These are phyloP conservation scores for Wasmannia auropunctata DNA, from an alignment of 1,140 invertebrate species.

Conservation along the genomic window DNA sequence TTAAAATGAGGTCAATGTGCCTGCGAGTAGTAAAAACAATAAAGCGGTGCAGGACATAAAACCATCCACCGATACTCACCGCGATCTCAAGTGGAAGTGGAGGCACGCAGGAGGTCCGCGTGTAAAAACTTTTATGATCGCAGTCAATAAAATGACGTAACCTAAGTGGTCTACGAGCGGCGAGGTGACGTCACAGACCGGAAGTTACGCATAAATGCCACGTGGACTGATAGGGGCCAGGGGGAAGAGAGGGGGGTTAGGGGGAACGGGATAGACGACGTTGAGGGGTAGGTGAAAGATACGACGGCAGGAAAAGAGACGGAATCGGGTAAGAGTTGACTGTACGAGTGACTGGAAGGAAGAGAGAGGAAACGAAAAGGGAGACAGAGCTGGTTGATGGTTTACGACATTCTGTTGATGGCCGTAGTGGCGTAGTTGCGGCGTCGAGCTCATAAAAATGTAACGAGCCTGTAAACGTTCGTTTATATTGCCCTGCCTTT, in stretches of 20 bases:
- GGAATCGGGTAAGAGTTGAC: constrained; percentile 59
- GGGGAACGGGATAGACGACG: constrained; percentile 9
- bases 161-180: constrained; percentile 77
- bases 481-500: constrained; percentile 84
- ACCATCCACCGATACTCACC: constrained; percentile 70
- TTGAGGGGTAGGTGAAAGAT: constrained; percentile 53
- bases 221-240: constrained; percentile 69
- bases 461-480: constrained; percentile 86
- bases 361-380: constrained; percentile 52
- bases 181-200: constrained; percentile 79
- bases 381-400: constrained; percentile 77
- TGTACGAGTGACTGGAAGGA: constrained; percentile 46
- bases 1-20: constrained; percentile 59
- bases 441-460: constrained; percentile 85
- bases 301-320: constrained; percentile 20
- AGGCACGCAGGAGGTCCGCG: constrained; percentile 75
- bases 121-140: constrained; percentile 85
- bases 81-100: constrained; percentile 56
- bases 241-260: constrained; percentile 17
- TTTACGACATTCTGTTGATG: constrained; percentile 85
- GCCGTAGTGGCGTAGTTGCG: constrained; percentile 81
- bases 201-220: constrained; percentile 81
- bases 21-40: constrained; percentile 58
- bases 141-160: constrained; percentile 85
- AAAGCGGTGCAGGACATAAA: constrained; percentile 63